Conservation (phyloP, 2,797 vertebrate genomes). For the Peromyscus melanophrys region DNA sequence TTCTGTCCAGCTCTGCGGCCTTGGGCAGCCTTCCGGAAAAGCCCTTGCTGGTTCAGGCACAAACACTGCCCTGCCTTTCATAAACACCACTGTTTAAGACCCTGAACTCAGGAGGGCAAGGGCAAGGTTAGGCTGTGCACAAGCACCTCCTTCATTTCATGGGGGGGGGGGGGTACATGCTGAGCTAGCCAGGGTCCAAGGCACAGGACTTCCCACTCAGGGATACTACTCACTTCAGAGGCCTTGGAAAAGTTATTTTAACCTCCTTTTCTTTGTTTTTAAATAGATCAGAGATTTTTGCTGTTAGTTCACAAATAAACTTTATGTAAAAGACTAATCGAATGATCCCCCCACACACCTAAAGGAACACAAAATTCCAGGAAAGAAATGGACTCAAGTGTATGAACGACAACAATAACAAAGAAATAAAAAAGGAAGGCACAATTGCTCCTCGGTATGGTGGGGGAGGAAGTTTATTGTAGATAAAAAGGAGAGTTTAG, state of each 20-base stretch:
- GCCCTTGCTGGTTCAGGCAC: neutral
- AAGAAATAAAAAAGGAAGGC: neutral
- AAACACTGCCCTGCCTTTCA: conserved; percentile 37
- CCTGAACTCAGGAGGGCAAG: neutral
- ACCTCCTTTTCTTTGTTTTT: conserved; percentile 64
- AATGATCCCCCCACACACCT: neutral
- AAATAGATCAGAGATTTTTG: conserved; percentile 68
- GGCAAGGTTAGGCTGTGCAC: neutral
- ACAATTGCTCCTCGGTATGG: neutral
- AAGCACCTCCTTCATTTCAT: no score
- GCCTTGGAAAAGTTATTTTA: conserved; percentile 76
- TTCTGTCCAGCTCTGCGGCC: conserved; percentile 51
- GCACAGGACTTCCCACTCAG: neutral
- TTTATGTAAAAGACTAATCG: neutral
- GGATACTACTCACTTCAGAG: neutral
- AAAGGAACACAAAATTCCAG: conserved; percentile 4
- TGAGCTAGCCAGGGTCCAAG: neutral
- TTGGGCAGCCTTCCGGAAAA: conserved; percentile 46
- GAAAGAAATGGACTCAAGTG: neutral
- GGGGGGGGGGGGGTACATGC: no score
- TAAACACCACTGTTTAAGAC: neutral
- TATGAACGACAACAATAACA: neutral
- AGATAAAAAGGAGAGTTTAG: neutral
- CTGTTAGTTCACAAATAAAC: conserved; percentile 63
- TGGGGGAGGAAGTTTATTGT: neutral